Evolutionary conservation across 2,113 vertebrate species (phyloP).

Genomic region (Xyliphius kryptos): DNA sequence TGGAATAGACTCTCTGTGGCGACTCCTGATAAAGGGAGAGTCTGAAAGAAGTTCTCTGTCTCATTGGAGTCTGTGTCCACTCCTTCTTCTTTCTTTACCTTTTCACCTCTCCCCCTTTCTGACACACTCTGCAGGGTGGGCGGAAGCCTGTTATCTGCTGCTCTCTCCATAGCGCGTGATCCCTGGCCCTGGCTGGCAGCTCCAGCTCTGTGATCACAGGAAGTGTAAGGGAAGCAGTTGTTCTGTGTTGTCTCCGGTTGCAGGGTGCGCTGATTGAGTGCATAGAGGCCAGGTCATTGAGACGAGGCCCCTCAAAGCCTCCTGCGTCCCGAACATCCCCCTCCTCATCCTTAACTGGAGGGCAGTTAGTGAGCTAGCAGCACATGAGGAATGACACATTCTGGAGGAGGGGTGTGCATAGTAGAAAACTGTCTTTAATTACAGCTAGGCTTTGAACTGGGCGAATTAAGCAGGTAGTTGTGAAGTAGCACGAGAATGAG

Average conservation of each 20-base stretch:
- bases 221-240: conserved; percentile 66
- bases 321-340: neutral
- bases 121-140: too few relatives aligned
- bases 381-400: too few relatives aligned
- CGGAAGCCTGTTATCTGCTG: conserved; percentile 46
- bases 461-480: conserved; percentile 38
- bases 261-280: conserved; percentile 50
- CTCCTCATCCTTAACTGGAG: conserved; percentile 19
- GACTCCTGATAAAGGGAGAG: too few relatives aligned
- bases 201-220: conserved; percentile 65
- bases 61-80: too few relatives aligned
- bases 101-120: too few relatives aligned
- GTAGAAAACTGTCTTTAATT: too few relatives aligned
- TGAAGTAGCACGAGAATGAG: conserved; percentile 14
- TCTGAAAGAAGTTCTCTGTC: too few relatives aligned
- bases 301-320: conserved; percentile 27
- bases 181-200: conserved; percentile 47
- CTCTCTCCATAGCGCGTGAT: conserved; percentile 46
- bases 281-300: conserved; percentile 39
- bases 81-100: too few relatives aligned
- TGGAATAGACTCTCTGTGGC: too few relatives aligned
- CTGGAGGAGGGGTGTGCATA: too few relatives aligned
- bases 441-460: conserved; percentile 21
- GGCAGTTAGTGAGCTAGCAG: conserved; percentile 4
- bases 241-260: conserved; percentile 49